A percentile compares a stretch with the other conserved stretches of the same genome.
phyloP scores from a whole-genome alignment of 2,797 vertebrate genomes.

The Sebastolobus altivelis region DNA sequence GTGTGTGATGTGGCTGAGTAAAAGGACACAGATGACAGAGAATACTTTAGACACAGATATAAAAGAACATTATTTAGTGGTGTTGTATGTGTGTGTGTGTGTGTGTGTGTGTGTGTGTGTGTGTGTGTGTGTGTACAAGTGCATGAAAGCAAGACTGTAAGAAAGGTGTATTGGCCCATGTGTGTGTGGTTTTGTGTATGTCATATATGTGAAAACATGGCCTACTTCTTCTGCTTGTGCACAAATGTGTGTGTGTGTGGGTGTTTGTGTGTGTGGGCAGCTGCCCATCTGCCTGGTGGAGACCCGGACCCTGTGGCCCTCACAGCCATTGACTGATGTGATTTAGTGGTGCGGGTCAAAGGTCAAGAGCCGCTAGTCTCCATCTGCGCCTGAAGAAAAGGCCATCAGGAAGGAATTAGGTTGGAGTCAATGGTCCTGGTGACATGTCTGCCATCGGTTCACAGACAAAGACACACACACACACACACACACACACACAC shows the following conservation, averaged over 20 bases:
- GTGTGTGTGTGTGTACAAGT: conserved; percentile 13
- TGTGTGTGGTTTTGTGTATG: conserved; percentile 5
- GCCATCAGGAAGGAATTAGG: conserved; percentile 80
- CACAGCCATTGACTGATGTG: conserved; percentile 70
- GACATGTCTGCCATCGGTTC: conserved; percentile 64
- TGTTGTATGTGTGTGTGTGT: conserved; percentile 24
- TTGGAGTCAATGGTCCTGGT: conserved; percentile 74
- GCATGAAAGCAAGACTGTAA: conserved; percentile 25
- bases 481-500: conserved; percentile 17
- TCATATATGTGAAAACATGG: conserved; percentile 27
- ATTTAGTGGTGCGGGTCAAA: conserved; percentile 80
- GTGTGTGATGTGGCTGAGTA: conserved; percentile 72
- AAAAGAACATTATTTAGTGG: conserved; percentile 68
- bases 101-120: conserved; percentile 18
- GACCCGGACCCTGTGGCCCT: conserved; percentile 58
- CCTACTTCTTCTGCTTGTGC: neutral
- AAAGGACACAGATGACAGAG: conserved; percentile 78
- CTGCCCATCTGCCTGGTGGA: conserved; percentile 73
- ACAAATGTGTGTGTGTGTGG: conserved; percentile 20
- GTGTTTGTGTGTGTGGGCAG: conserved; percentile 26
- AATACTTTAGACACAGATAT: conserved; percentile 64
- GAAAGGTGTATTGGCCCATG: conserved; percentile 11
- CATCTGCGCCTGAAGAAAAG: conserved; percentile 80
- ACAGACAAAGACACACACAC: conserved; percentile 24
- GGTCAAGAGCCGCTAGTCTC: conserved; percentile 81